Conservation (phyloP, 2,113 vertebrate species). For the Egretta garzetta region DNA sequence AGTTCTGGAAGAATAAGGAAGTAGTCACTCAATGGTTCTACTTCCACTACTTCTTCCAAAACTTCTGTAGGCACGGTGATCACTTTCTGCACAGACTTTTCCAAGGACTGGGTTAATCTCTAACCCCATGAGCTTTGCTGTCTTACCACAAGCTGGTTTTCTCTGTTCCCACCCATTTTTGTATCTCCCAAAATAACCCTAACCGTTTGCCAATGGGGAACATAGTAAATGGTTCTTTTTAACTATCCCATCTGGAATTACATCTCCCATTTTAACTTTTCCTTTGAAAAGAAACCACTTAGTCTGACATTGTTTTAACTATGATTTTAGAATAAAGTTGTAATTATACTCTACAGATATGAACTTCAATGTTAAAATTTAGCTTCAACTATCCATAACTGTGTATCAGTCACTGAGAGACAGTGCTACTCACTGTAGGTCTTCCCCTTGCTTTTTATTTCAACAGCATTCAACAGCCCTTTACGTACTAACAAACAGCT, state of each 20-base stretch:
- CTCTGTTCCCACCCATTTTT: background rate
- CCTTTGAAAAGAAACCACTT: conserved; percentile 25
- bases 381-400: background rate
- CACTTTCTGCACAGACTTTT: background rate
- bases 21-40: background rate
- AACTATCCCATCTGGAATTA: conserved; percentile 19
- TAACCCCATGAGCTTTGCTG: rapidly evolving
- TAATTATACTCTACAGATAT: background rate
- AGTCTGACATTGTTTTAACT: background rate
- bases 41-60: background rate
- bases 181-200: background rate
- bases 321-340: background rate
- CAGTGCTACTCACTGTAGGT: background rate
- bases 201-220: background rate
- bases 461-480: background rate
- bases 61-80: background rate
- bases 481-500: background rate
- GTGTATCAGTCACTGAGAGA: background rate
- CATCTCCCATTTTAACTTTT: conserved; percentile 12
- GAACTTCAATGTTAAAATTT: background rate
- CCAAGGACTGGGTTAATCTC: background rate
- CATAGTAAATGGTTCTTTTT: background rate
- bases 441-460: background rate
- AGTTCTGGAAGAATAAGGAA: background rate
- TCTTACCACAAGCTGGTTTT: background rate